Evolutionary conservation across 2,113 vertebrate species (phyloP), one percentile per base, ranked within the genome.

Genomic region (Pollimyrus isidori): DNA sequence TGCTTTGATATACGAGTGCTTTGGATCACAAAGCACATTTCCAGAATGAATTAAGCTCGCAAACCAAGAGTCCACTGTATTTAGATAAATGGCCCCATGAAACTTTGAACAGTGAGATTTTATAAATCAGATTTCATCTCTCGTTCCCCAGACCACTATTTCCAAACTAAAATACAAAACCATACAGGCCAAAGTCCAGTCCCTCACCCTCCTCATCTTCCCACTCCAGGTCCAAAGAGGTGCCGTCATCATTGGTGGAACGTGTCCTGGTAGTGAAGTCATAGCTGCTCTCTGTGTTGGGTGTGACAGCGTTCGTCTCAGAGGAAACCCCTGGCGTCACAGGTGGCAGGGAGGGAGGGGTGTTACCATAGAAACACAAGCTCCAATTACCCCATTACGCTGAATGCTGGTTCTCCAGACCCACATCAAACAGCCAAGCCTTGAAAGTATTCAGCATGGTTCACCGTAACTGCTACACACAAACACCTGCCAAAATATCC

Each of bases 171-270:
- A 30, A 76, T 17, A 30, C 4, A 76, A 39, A 13, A 15, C 69
- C 69, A 73, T 30, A 39, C 15, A 11, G 80, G 80, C 10, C 69
- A 39, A 39, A 76, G n/a, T 26, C 35, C 45, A n/a, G 46, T 19
- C n/a, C 5, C 93, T 92, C 93, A 99, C 98, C 98, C 96, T 99
- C 98, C 93, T 99, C 98, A 93, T 99, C 98, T 90, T 99, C 98
- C 98, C 98, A 99, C 92, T 99, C 98, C 3, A 99, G 94, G 89
- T 99, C 98, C 86, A 99, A 95, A 0, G 98, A 99, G 17, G 97
- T 98, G 90, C 96, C 98, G 65, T 99, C 98, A 5, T 99, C 98
- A 0, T 99, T 98, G 1, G 96, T 98, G 39, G 98, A 99, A 93
- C 97, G 97, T 30, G 98, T 99, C 95, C 98, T 98, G 90, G 96